Percentiles rank a stretch among this genome's conserved stretches.
Evolutionary conservation across 2,797 vertebrate genomes (phyloP).

Genomic region (Stomatorhinus walkeri): DNA sequence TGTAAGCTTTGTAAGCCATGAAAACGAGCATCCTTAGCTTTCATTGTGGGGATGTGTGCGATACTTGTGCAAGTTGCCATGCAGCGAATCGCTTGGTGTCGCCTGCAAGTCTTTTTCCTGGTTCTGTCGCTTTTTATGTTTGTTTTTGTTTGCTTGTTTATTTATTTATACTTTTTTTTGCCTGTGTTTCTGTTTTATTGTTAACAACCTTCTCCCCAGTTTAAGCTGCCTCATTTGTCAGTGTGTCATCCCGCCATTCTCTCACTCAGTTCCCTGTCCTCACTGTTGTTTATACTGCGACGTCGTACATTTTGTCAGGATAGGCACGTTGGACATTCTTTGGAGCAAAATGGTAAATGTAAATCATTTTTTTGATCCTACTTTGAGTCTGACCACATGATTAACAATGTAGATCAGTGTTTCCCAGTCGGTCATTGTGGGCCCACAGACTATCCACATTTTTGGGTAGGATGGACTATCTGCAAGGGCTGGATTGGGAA

Average conservation of each 20-base stretch:
- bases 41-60: neutral
- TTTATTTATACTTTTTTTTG: slow-evolving; percentile 9
- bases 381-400: neutral
- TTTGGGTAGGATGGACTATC: neutral
- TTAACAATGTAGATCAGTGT: neutral
- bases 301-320: neutral
- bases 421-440: neutral
- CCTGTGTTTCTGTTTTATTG: neutral
- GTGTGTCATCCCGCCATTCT: neutral
- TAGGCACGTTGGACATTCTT: neutral
- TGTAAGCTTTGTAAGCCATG: neutral
- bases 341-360: neutral
- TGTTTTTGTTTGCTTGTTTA: neutral
- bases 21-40: neutral
- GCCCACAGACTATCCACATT: neutral
- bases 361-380: neutral
- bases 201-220: neutral
- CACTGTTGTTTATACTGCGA: neutral
- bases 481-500: neutral
- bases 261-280: neutral
- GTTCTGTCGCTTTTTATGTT: neutral
- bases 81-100: neutral
- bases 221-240: neutral
- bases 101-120: neutral
- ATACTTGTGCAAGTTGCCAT: neutral